These are phyloP conservation scores for Abrostola triplasia DNA, from an alignment of 2,888 invertebrate species.

Conservation along the genomic window DNA sequence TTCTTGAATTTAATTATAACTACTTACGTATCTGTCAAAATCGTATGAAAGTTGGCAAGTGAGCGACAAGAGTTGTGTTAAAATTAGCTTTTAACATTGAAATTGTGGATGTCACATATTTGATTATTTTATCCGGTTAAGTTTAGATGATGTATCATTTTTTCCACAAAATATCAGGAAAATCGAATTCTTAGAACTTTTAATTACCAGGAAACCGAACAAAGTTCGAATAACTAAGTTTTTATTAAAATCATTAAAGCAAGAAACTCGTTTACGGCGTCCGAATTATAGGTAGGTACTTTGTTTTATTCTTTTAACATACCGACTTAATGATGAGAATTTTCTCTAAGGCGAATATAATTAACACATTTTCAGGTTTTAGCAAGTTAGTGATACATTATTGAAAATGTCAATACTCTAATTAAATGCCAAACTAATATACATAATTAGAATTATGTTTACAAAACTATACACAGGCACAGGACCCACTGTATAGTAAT, in stretches of 20 bases:
- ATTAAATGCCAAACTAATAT: no score
- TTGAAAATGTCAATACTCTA: no score
- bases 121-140: conserved; percentile 36
- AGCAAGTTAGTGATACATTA: no score
- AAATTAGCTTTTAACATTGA: conserved; percentile 80
- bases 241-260: no score
- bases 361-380: no score
- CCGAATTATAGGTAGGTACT: no score
- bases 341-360: no score
- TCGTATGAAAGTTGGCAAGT: conserved; percentile 83
- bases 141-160: neutral
- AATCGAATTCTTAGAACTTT: neutral
- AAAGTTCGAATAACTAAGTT: no score
- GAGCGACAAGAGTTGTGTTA: conserved; percentile 71
- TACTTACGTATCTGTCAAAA: conserved; percentile 82
- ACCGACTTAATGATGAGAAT: no score
- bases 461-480: neutral
- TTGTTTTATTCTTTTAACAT: no score
- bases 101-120: conserved; percentile 64
- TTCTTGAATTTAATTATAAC: conserved; percentile 85
- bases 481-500: neutral
- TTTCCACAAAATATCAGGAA: neutral
- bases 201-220: no score
- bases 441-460: neutral
- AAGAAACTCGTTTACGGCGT: no score